These are phyloP conservation scores for Aphodius sticticus DNA, from an alignment of 2,888 invertebrate genomes.

Conservation along the genomic window DNA sequence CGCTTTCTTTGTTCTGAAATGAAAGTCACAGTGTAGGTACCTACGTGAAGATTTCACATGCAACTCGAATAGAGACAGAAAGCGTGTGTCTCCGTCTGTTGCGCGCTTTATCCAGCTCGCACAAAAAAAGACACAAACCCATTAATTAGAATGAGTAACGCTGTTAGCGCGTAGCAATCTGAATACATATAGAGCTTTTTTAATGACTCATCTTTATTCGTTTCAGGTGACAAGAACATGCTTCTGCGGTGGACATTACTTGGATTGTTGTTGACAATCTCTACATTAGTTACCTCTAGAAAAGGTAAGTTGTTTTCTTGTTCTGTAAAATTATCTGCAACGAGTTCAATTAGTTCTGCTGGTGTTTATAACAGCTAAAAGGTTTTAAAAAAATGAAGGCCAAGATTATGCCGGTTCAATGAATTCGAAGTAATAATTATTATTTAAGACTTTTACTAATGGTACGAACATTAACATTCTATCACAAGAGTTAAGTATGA, in stretches of 20 bases:
- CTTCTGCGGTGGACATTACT: constrained; percentile 22
- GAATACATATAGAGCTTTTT: background rate
- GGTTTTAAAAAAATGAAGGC: background rate
- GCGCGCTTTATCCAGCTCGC: background rate
- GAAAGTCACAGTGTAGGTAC: background rate
- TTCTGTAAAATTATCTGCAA: constrained; percentile 5
- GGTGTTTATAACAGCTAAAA: background rate
- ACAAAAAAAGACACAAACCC: background rate
- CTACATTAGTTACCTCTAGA: constrained; percentile 13
- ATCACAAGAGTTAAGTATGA: too few relatives aligned
- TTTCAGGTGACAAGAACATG: constrained; percentile 16
- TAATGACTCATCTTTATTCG: constrained; percentile 11
- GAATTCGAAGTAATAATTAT: constrained; percentile 14
- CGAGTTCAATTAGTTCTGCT: background rate
- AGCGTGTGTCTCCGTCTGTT: background rate
- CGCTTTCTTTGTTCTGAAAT: background rate
- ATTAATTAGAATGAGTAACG: background rate
- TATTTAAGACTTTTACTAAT: background rate
- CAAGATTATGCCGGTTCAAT: background rate
- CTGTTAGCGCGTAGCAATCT: background rate
- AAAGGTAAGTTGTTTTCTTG: constrained; percentile 11
- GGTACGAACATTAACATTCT: too few relatives aligned
- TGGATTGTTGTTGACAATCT: constrained; percentile 13
- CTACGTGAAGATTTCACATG: background rate
- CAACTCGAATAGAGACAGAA: background rate